Conservation (phyloP, 2,888 invertebrate genomes). For the Rambutsinella grinnellia region DNA sequence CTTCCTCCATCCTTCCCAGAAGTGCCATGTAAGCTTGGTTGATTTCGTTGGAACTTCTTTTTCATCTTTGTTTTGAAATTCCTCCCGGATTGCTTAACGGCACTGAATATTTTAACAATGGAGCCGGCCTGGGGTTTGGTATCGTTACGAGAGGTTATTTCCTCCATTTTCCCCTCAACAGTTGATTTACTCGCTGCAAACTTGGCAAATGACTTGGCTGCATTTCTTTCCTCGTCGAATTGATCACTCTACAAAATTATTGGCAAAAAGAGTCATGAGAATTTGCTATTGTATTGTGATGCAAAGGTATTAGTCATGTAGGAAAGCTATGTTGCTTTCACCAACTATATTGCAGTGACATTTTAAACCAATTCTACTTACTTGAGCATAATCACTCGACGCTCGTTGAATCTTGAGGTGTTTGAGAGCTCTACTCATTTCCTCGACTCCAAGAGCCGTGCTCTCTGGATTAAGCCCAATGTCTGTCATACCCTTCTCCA, state of each 20-base stretch:
- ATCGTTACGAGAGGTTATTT: too few relatives aligned
- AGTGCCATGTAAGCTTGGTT: too few relatives aligned
- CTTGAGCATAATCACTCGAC: slow-evolving; percentile 21
- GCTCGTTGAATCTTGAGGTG: slow-evolving; percentile 36
- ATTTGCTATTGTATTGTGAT: not conserved
- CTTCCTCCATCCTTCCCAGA: too few relatives aligned
- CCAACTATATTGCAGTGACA: not conserved
- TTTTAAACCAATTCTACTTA: slow-evolving; percentile 12
- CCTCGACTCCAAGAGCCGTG: slow-evolving; percentile 47
- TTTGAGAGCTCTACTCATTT: slow-evolving; percentile 46
- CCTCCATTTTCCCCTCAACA: slow-evolving; percentile 36
- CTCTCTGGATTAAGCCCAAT: slow-evolving; percentile 55
- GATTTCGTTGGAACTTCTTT: too few relatives aligned
- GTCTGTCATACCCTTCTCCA: slow-evolving; percentile 44
- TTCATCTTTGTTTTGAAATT: too few relatives aligned
- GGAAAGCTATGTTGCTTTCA: not conserved
- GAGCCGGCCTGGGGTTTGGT: too few relatives aligned
- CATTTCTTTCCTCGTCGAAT: slow-evolving; percentile 30
- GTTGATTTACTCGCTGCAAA: slow-evolving; percentile 39
- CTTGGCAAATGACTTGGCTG: slow-evolving; percentile 33
- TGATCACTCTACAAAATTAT: slow-evolving; percentile 31
- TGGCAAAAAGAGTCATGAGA: not conserved
- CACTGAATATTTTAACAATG: too few relatives aligned
- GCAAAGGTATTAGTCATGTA: too few relatives aligned
- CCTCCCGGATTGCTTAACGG: too few relatives aligned